Percentiles rank a stretch among this genome's conserved stretches.
phyloP scores from a whole-genome alignment of 2,113 vertebrate genomes.

The Aphelocoma coerulescens region DNA sequence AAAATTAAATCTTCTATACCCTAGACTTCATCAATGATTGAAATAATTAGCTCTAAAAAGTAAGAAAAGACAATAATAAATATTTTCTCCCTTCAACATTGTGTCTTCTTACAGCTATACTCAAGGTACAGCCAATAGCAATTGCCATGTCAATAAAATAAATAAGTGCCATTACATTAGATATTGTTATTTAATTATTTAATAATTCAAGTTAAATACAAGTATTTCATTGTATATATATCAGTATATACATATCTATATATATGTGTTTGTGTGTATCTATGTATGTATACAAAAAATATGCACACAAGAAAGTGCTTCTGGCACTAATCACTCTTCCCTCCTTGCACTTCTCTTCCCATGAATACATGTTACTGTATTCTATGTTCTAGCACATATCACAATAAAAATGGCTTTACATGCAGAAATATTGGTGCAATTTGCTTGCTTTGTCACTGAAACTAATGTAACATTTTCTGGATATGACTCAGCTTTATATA shows the following conservation, averaged over 20 bases:
- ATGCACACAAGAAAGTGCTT: accelerated
- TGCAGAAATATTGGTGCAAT: neutral
- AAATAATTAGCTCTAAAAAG: neutral
- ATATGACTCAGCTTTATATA: neutral
- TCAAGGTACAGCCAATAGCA: neutral
- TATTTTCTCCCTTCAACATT: neutral
- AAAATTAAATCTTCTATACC: neutral
- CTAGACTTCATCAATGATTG: neutral
- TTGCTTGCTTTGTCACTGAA: neutral
- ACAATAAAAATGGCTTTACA: neutral
- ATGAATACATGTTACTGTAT: neutral
- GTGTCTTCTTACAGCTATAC: neutral
- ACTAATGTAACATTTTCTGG: neutral
- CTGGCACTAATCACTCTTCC: neutral
- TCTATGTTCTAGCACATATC: neutral
- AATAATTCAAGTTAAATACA: neutral
- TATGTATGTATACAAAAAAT: neutral
- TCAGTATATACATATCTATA: accelerated
- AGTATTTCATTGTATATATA: neutral
- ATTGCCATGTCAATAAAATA: neutral
- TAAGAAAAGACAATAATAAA: neutral
- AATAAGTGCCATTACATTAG: neutral
- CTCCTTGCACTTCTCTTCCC: neutral
- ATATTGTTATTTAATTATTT: neutral
- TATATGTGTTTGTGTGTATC: no score